Percentiles rank a stretch among this genome's conserved stretches.
phyloP scores from a whole-genome alignment of 2,797 vertebrate genomes.

The Pelobates cultripes region DNA sequence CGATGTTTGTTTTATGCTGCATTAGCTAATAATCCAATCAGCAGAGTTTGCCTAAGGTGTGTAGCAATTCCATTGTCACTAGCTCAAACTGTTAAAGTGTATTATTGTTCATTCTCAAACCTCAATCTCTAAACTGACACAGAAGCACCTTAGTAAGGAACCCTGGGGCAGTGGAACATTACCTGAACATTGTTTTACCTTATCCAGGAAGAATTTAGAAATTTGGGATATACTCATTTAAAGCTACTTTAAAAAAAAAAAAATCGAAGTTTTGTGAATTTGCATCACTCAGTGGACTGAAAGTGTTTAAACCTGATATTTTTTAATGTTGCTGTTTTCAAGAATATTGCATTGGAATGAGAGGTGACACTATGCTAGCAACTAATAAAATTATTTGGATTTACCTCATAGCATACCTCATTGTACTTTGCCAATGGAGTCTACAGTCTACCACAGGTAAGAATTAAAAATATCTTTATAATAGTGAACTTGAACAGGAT shows the following conservation, averaged over 20 bases:
- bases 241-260: background rate
- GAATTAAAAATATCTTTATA: background rate
- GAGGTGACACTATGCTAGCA: slow-evolving; percentile 29
- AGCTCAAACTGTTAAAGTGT: slow-evolving; percentile 6
- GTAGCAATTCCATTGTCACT: slow-evolving; percentile 35
- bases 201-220: background rate
- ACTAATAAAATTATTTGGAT: slow-evolving; percentile 1
- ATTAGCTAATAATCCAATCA: slow-evolving; percentile 34
- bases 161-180: too few relatives aligned
- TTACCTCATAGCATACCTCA: background rate
- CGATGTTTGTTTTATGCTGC: slow-evolving; percentile 32
- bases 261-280: background rate
- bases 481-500: too few relatives aligned
- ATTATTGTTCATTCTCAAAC: background rate
- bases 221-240: background rate
- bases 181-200: background rate
- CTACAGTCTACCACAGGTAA: slow-evolving; percentile 13
- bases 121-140: slow-evolving; percentile 10
- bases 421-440: background rate
- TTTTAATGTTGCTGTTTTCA: slow-evolving; percentile 33
- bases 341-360: slow-evolving; percentile 28
- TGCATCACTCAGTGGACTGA: background rate
- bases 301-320: background rate
- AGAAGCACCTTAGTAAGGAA: background rate
- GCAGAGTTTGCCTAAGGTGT: slow-evolving; percentile 47